These are phyloP conservation scores for Drosophila lutescens DNA, from an alignment of 2,888 invertebrate species.

Conservation along the genomic window DNA sequence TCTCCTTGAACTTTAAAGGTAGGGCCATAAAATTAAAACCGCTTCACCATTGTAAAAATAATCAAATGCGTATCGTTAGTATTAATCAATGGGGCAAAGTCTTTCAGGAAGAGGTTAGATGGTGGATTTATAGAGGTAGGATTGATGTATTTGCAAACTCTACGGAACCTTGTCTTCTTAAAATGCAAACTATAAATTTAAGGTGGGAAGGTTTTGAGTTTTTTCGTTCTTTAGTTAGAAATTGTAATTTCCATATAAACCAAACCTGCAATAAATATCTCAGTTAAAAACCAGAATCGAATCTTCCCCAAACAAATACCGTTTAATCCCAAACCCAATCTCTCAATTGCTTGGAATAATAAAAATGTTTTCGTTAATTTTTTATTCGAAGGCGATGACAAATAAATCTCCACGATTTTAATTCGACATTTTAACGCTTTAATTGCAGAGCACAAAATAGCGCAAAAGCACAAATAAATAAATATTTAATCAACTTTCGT, in stretches of 20 bases:
- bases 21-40: constrained; percentile 40
- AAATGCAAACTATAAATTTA: constrained; percentile 4
- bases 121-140: constrained; percentile 8
- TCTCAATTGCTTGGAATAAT: constrained; percentile 1
- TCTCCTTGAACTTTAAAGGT: constrained; percentile 74
- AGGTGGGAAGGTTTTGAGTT: not conserved
- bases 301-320: not conserved
- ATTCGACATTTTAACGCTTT: constrained; percentile 30
- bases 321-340: constrained; percentile 11
- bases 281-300: not conserved
- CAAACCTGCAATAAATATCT: not conserved
- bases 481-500: constrained; percentile 53
- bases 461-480: constrained; percentile 13
- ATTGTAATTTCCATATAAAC: not conserved
- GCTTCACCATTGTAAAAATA: constrained; percentile 39
- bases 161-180: constrained; percentile 3
- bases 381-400: constrained; percentile 9
- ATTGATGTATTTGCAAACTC: not conserved
- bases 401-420: constrained; percentile 29
- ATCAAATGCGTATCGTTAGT: constrained; percentile 9
- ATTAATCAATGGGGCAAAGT: constrained; percentile 1
- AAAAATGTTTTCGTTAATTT: constrained; percentile 23
- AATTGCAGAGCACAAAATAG: constrained; percentile 20
- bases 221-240: not conserved
- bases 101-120: constrained; percentile 12